A percentile compares a stretch with the other conserved stretches of the same genome.
Evolutionary conservation across 2,113 vertebrate species (phyloP).

Genomic region (Plectropomus leopardus): DNA sequence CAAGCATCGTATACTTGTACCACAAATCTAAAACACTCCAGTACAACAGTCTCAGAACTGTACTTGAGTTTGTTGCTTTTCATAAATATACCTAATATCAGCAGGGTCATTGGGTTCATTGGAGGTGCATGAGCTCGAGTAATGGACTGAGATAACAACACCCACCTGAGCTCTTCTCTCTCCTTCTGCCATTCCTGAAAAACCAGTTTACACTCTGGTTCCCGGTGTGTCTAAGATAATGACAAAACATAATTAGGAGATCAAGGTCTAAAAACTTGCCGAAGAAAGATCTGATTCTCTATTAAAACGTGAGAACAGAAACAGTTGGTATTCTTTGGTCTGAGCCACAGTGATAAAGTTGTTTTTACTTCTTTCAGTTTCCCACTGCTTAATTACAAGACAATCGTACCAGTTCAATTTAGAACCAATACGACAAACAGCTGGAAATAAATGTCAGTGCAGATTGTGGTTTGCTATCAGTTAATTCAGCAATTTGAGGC

Average conservation of each 20-base stretch:
- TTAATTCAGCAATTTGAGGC: neutral
- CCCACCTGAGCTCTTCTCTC: conserved; percentile 88
- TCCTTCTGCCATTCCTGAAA: conserved; percentile 89
- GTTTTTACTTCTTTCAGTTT: too few relatives aligned
- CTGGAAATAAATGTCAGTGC: neutral
- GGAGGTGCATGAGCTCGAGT: neutral
- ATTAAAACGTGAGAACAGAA: neutral
- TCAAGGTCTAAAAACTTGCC: neutral
- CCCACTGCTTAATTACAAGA: too few relatives aligned
- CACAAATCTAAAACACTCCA: too few relatives aligned
- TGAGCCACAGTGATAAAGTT: too few relatives aligned
- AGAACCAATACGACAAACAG: too few relatives aligned
- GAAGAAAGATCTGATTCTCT: neutral
- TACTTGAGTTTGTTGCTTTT: neutral
- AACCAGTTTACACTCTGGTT: conserved; percentile 83
- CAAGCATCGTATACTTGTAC: neutral
- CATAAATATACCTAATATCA: neutral
- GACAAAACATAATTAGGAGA: neutral
- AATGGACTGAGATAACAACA: neutral
- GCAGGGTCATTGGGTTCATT: neutral
- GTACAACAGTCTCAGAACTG: neutral
- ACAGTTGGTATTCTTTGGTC: neutral
- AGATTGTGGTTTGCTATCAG: neutral
- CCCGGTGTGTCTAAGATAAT: conserved; percentile 81
- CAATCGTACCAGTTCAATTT: too few relatives aligned